These are phyloP conservation scores for Corythornis leucogaster DNA, from an alignment of 2,797 vertebrate genomes.

Conservation along the genomic window DNA sequence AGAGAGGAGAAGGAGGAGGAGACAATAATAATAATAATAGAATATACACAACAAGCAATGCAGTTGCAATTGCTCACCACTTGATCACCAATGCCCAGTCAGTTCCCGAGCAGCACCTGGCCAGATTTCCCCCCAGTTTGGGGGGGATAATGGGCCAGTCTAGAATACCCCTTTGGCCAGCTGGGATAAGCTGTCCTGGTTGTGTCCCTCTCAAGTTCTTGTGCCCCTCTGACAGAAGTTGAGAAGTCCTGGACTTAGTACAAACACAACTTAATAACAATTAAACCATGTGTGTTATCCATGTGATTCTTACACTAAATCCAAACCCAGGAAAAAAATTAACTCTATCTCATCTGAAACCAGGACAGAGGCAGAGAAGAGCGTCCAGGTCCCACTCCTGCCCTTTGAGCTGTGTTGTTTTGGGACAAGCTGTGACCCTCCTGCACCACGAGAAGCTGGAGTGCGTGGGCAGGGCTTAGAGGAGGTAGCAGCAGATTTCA, in stretches of 20 bases:
- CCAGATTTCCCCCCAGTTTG: neutral
- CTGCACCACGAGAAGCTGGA: neutral
- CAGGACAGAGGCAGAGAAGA: neutral
- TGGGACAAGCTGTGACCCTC: neutral
- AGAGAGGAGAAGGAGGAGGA: neutral
- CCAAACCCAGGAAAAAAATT: neutral
- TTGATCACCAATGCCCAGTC: neutral
- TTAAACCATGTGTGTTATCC: neutral
- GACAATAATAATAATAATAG: no score
- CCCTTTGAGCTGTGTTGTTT: neutral
- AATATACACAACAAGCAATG: neutral
- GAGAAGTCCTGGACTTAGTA: neutral
- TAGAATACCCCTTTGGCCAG: neutral
- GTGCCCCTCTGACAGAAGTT: neutral
- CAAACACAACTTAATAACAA: neutral
- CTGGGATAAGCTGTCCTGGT: neutral
- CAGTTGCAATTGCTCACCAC: neutral
- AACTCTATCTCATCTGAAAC: neutral
- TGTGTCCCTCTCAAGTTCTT: neutral
- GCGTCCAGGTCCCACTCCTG: neutral
- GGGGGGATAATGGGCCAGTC: no score
- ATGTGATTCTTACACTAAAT: neutral
- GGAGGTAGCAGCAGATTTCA: neutral
- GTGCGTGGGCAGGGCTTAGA: accelerated
- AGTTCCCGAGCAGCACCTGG: neutral